A percentile compares a stretch with the other conserved stretches of the same genome.
phyloP scores from a whole-genome alignment of 1,140 invertebrate genomes.

The Nasonia giraulti region DNA sequence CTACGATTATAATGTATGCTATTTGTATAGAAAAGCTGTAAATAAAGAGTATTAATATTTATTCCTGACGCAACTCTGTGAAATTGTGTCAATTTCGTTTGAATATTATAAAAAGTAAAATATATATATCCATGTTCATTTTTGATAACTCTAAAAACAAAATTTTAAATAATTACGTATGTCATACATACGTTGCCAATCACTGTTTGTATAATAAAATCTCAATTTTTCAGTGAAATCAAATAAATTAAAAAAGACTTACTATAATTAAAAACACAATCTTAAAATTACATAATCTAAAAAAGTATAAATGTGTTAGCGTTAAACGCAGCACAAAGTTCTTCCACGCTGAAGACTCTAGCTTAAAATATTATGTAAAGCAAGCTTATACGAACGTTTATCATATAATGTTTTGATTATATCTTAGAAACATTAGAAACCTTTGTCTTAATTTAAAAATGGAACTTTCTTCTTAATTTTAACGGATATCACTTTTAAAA shows the following conservation, averaged over 20 bases:
- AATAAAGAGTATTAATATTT: no score
- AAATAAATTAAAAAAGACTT: not conserved
- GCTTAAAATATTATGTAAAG: not conserved
- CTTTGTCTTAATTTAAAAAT: no score
- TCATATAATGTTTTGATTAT: not conserved
- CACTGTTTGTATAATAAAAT: no score
- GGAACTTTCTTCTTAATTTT: not conserved
- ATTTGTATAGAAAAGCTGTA: not conserved
- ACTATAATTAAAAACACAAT: not conserved
- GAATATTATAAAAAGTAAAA: no score
- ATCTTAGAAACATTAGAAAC: no score
- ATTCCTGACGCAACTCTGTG: no score
- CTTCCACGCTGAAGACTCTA: not conserved
- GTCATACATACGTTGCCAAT: no score
- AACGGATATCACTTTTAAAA: not conserved
- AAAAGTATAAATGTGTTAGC: not conserved
- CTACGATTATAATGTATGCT: not conserved
- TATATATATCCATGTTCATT: no score
- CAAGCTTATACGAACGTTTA: not conserved
- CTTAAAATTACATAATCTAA: not conserved
- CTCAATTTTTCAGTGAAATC: not conserved
- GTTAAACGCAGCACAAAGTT: not conserved
- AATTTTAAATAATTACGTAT: no score
- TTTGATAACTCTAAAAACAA: no score
- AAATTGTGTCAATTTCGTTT: no score